phyloP scores from a whole-genome alignment of 2,888 invertebrate genomes.

The Nomada ferruginata region DNA sequence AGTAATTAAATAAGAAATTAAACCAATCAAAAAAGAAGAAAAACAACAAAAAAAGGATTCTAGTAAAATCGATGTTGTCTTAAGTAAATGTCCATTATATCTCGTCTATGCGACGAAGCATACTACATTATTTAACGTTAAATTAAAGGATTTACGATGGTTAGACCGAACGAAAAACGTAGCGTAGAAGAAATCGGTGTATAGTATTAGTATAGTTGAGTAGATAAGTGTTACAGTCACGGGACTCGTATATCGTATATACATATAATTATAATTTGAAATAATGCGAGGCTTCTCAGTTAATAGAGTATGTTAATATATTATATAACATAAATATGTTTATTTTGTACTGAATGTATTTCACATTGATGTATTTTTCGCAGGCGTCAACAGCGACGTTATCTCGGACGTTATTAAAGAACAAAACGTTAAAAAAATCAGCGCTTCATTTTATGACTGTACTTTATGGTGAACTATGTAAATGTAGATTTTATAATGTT shows the following conservation, averaged over 20 bases:
- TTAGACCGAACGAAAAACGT: conserved; percentile 28
- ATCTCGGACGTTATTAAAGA: conserved; percentile 49
- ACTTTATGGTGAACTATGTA: conserved; percentile 73
- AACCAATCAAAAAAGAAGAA: conserved; percentile 10
- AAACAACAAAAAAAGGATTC: conserved; percentile 31
- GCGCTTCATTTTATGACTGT: conserved; percentile 71
- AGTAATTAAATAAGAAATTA: conserved; percentile 26
- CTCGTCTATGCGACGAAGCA: conserved; percentile 34
- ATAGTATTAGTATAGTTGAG: conserved; percentile 48
- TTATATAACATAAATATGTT: conserved; percentile 69
- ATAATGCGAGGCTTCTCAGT: conserved; percentile 33
- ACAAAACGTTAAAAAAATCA: conserved; percentile 27
- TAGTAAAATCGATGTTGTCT: conserved; percentile 66
- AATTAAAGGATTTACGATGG: conserved; percentile 16
- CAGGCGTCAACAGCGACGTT: conserved; percentile 38
- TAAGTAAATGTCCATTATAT: conserved; percentile 71
- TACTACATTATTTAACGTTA: conserved; percentile 51
- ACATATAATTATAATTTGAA: conserved; percentile 30
- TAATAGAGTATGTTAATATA: conserved; percentile 10
- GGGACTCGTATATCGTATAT: conserved; percentile 5
- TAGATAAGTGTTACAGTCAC: conserved; percentile 37
- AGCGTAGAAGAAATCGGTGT: conserved; percentile 48
- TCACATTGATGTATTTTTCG: conserved; percentile 78
- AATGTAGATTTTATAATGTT: conserved; percentile 83
- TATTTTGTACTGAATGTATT: conserved; percentile 79